A percentile compares a stretch with the other conserved stretches of the same genome.
Conservation (phyloP, 2,113 vertebrate species). For the Corythaixoides concolor region DNA sequence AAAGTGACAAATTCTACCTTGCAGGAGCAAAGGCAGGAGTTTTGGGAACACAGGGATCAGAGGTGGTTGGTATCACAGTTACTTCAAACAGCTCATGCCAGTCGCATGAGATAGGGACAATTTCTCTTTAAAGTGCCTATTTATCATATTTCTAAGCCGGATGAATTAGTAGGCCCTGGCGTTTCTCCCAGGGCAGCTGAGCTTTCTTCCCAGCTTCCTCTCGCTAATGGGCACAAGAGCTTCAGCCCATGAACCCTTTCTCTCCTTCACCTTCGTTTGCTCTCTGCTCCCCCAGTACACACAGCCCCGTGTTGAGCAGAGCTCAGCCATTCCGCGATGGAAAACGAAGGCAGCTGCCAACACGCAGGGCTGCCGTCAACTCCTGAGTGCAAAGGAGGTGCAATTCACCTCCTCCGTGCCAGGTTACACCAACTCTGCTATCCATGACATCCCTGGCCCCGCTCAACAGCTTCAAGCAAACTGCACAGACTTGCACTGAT, state of each 20-base stretch:
- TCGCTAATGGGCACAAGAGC: not conserved
- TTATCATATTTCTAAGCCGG: not conserved
- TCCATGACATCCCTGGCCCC: slow-evolving; percentile 10
- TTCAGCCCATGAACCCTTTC: not conserved
- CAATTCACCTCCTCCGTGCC: slow-evolving; percentile 35
- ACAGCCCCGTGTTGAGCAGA: accelerated
- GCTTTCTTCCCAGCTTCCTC: not conserved
- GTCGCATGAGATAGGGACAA: not conserved
- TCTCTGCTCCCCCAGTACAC: not conserved
- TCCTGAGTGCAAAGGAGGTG: slow-evolving; percentile 7
- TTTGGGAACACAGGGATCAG: not conserved
- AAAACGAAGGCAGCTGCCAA: slow-evolving; percentile 9
- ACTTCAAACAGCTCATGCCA: not conserved
- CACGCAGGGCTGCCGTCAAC: not conserved
- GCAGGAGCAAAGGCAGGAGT: not conserved
- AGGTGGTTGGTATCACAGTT: not conserved
- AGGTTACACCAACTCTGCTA: slow-evolving; percentile 45
- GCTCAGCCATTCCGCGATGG: not conserved
- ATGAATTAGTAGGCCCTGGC: not conserved
- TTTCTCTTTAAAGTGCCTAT: not conserved
- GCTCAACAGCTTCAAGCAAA: slow-evolving; percentile 45
- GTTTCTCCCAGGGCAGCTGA: not conserved
- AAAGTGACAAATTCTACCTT: not conserved
- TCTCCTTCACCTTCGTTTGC: not conserved
- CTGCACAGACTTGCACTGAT: not conserved